These are phyloP conservation scores for Volucella bombylans DNA, from an alignment of 2,888 invertebrate genomes.

Conservation along the genomic window DNA sequence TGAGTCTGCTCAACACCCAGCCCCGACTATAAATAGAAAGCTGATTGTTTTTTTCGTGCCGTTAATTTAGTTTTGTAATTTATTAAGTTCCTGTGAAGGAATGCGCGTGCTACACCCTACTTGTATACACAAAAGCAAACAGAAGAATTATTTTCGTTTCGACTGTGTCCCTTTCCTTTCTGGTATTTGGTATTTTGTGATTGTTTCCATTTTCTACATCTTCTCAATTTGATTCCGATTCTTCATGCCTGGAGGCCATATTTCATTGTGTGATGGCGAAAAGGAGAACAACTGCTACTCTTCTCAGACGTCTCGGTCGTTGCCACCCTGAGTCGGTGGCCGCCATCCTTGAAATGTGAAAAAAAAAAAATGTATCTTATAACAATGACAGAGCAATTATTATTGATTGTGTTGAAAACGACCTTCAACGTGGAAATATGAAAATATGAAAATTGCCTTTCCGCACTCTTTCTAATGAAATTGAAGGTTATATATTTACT, in stretches of 20 bases:
- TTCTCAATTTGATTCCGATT: no score
- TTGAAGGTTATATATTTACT: conserved; percentile 52
- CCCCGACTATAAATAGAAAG: conserved; percentile 48
- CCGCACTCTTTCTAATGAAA: neutral
- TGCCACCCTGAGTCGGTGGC: neutral
- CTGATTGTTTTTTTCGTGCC: conserved; percentile 11
- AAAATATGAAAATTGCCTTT: conserved; percentile 14
- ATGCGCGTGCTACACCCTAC: neutral
- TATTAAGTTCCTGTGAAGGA: conserved; percentile 45
- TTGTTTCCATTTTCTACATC: conserved; percentile 31
- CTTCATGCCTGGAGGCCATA: conserved; percentile 52
- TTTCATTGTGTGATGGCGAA: conserved; percentile 55
- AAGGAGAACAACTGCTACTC: conserved; percentile 54
- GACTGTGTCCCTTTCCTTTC: conserved; percentile 4
- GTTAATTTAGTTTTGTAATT: conserved; percentile 60
- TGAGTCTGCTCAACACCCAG: conserved; percentile 5
- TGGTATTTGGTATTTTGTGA: neutral
- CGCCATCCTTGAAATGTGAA: conserved; percentile 60
- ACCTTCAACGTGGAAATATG: conserved; percentile 48
- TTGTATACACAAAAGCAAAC: conserved; percentile 46
- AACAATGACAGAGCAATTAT: conserved; percentile 11
- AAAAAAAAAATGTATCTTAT: conserved; percentile 2
- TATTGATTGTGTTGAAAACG: conserved; percentile 42
- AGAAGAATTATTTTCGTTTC: conserved; percentile 26
- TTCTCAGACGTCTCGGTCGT: conserved; percentile 5